Percentiles rank a stretch among this genome's conserved stretches.
phyloP scores from a whole-genome alignment of 2,888 invertebrate genomes.

The Sclerodermus sp. region DNA sequence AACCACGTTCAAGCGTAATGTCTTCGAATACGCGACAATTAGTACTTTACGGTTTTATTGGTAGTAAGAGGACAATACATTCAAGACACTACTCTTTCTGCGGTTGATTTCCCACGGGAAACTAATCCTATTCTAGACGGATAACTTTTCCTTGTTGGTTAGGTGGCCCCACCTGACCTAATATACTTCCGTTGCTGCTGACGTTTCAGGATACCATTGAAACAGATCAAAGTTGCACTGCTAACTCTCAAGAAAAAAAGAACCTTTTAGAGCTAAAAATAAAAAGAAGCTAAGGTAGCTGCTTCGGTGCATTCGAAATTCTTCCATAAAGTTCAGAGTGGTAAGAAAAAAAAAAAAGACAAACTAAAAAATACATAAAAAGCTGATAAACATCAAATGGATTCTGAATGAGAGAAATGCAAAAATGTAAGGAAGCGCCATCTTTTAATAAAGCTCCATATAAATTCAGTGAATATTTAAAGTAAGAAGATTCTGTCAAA shows the following conservation, averaged over 20 bases:
- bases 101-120: slow-evolving; percentile 52
- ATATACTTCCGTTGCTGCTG: slow-evolving; percentile 13
- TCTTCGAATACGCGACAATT: slow-evolving; percentile 41
- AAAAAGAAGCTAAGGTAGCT: no score
- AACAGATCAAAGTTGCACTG: slow-evolving; percentile 18
- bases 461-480: no score
- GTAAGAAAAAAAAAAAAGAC: no score
- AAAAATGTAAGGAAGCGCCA: no score
- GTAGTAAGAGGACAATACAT: slow-evolving; percentile 1
- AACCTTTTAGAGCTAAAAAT: not conserved
- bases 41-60: slow-evolving; percentile 47
- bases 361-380: no score
- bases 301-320: no score
- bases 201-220: slow-evolving; percentile 21
- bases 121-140: slow-evolving; percentile 46
- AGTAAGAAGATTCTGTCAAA: no score
- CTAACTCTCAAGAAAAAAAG: not conserved
- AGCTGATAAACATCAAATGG: no score
- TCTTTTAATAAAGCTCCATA: no score
- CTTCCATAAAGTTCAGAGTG: no score
- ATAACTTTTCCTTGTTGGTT: slow-evolving; percentile 42
- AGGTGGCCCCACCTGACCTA: slow-evolving; percentile 28
- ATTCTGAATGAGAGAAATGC: no score
- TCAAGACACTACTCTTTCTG: not conserved
- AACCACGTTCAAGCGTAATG: no score